These are phyloP conservation scores for Malacoctenus gilli DNA, from an alignment of 2,797 vertebrate species.

Conservation along the genomic window DNA sequence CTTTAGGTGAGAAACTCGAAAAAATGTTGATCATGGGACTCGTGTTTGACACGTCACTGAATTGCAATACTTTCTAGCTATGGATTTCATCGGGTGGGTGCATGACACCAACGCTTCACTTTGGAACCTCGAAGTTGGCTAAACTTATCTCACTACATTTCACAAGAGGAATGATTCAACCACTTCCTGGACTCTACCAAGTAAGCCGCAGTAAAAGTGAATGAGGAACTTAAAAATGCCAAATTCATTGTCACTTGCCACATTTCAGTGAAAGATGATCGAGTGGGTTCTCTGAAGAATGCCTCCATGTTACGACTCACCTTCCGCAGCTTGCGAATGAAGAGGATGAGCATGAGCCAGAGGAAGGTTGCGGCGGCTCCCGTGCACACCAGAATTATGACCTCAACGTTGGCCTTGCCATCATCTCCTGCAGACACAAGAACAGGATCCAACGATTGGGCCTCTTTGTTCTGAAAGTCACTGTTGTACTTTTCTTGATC, in stretches of 20 bases:
- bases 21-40: too few species aligned
- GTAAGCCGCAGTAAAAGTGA: not conserved
- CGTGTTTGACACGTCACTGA: too few species aligned
- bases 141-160: too few species aligned
- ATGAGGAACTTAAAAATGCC: not conserved
- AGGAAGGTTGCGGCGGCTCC: slow-evolving; percentile 92
- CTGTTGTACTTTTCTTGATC: slow-evolving; percentile 22
- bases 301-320: slow-evolving; percentile 66
- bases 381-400: slow-evolving; percentile 92
- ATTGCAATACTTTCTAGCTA: too few species aligned
- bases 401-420: slow-evolving; percentile 88
- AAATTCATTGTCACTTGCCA: slow-evolving; percentile 6
- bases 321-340: slow-evolving; percentile 93
- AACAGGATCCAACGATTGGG: slow-evolving; percentile 31
- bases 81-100: too few species aligned
- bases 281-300: slow-evolving; percentile 13
- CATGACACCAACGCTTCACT: too few species aligned
- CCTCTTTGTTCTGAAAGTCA: too few species aligned
- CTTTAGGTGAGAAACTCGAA: slow-evolving; percentile 16
- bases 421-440: slow-evolving; percentile 83
- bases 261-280: slow-evolving; percentile 2
- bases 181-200: too few species aligned
- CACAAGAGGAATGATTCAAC: slow-evolving; percentile 18
- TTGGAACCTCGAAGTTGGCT: too few species aligned
- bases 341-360: slow-evolving; percentile 94